Evolutionary conservation across 2,888 invertebrate genomes (phyloP).

Genomic region (Palloptera scutellata): DNA sequence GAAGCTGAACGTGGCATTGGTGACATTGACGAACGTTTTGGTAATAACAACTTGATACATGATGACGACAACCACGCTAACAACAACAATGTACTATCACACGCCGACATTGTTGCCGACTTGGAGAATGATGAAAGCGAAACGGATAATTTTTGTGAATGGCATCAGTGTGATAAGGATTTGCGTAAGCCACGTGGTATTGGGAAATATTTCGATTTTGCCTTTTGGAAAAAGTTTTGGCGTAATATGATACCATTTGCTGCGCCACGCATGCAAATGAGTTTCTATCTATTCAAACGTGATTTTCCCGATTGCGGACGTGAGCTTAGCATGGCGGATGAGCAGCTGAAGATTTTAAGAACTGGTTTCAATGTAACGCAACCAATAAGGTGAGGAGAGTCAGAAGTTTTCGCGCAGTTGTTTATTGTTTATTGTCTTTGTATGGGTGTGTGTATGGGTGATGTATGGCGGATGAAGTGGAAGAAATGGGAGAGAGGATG

Average conservation of each 20-base stretch:
- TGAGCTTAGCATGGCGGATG: constrained; percentile 43
- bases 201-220: constrained; percentile 46
- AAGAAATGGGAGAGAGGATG: no score
- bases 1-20: no score
- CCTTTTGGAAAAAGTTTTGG: constrained; percentile 51
- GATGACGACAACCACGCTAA: no score
- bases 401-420: no score
- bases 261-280: constrained; percentile 46
- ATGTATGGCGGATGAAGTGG: no score
- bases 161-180: constrained; percentile 55
- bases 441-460: no score
- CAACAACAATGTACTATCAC: background rate
- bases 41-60: no score
- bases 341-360: constrained; percentile 36
- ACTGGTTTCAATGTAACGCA: constrained; percentile 51
- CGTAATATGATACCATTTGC: constrained; percentile 52
- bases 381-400: constrained; percentile 48
- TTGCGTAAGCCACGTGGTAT: constrained; percentile 47
- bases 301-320: constrained; percentile 50
- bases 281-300: constrained; percentile 51
- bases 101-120: constrained; percentile 23
- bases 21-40: no score
- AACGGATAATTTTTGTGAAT: constrained; percentile 44
- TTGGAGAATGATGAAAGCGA: constrained; percentile 47
- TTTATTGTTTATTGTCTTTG: no score